These are phyloP conservation scores for Carcina quercana DNA, from an alignment of 2,888 invertebrate species.

Conservation along the genomic window DNA sequence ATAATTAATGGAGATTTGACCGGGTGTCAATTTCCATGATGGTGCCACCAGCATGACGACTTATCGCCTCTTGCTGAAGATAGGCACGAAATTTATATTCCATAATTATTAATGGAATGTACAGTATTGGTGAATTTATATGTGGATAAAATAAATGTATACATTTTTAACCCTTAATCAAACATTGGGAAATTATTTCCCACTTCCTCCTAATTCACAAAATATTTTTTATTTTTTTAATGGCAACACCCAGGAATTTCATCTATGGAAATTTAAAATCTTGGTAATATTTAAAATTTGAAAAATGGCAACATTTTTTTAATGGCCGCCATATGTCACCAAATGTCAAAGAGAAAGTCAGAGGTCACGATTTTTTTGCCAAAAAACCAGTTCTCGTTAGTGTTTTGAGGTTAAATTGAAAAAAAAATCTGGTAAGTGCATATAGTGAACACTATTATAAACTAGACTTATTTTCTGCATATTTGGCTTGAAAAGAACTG, in stretches of 20 bases:
- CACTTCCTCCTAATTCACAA: conserved; percentile 7
- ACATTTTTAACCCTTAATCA: conserved; percentile 8
- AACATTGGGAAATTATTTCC: conserved; percentile 8
- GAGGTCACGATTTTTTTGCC: conserved; percentile 5
- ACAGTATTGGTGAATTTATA: too few species aligned
- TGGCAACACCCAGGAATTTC: conserved; percentile 6
- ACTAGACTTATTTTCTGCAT: neutral
- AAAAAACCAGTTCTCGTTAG: conserved; percentile 1
- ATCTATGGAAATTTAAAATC: conserved; percentile 5
- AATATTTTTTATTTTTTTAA: conserved; percentile 8
- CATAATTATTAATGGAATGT: too few species aligned
- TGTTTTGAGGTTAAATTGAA: neutral
- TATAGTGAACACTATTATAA: neutral
- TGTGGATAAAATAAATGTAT: too few species aligned
- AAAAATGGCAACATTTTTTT: conserved; percentile 3
- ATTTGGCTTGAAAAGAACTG: neutral
- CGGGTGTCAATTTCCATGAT: too few species aligned
- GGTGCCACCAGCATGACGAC: too few species aligned
- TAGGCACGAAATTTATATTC: too few species aligned
- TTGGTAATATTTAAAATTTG: conserved; percentile 5
- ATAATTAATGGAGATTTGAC: too few species aligned
- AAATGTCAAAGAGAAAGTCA: conserved; percentile 3
- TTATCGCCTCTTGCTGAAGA: too few species aligned
- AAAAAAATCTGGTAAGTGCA: conserved; percentile 1
- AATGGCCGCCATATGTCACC: conserved; percentile 2